A percentile compares a stretch with the other conserved stretches of the same genome.
Conservation (phyloP, 2,888 invertebrate species). For the Molorchus minor region DNA sequence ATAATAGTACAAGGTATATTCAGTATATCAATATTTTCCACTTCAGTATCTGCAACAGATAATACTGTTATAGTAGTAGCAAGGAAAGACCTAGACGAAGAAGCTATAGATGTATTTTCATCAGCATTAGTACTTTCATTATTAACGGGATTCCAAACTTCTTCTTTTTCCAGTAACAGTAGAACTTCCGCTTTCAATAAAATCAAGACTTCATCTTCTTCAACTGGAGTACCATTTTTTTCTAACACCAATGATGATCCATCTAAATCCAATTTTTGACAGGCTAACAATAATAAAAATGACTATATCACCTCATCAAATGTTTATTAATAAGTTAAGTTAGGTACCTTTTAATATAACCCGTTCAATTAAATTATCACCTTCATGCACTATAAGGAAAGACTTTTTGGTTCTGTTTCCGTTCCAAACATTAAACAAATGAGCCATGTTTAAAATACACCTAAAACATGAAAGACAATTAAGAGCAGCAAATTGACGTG, state of each 20-base stretch:
- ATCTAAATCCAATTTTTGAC: conserved; percentile 4
- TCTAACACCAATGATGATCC: background rate
- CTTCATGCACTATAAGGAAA: background rate
- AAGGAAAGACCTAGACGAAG: background rate
- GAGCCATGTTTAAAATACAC: background rate
- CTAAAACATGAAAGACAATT: background rate
- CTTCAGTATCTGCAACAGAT: background rate
- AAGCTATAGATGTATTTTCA: background rate
- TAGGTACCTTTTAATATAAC: background rate
- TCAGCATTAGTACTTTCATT: background rate
- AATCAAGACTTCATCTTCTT: conserved; percentile 1
- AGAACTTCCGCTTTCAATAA: background rate
- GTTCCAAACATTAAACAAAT: conserved; percentile 2
- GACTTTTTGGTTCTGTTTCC: background rate
- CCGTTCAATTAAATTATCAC: background rate
- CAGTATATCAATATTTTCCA: background rate
- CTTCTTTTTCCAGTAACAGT: background rate
- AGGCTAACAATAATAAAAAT: conserved; percentile 1
- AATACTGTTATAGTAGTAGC: background rate
- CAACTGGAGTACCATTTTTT: background rate
- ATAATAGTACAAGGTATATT: background rate
- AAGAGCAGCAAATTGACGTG: background rate
- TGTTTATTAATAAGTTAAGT: background rate
- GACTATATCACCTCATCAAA: background rate
- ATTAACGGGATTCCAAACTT: background rate